A percentile compares a stretch with the other conserved stretches of the same genome.
Evolutionary conservation across 2,113 vertebrate genomes (phyloP).

Genomic region (Rhabdomys dilectus): DNA sequence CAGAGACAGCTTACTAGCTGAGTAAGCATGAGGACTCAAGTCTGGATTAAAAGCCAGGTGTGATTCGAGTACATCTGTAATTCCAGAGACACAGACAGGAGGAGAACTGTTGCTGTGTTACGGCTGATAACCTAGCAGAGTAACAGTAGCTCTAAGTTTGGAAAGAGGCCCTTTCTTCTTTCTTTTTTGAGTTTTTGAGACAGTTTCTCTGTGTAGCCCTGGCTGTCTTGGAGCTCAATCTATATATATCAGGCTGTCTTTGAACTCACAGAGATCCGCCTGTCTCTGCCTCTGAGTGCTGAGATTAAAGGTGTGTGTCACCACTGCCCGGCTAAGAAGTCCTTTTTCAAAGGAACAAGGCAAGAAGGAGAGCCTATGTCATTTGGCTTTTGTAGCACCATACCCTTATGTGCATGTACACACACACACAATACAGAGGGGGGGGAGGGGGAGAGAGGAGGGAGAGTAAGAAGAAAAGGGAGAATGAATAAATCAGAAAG

Average conservation of each 20-base stretch:
- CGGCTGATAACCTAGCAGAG: neutral
- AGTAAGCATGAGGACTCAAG: neutral
- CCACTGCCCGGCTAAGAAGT: neutral
- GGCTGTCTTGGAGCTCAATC: neutral
- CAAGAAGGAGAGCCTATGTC: neutral
- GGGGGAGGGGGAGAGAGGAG: neutral
- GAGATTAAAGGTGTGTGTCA: neutral
- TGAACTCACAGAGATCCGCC: neutral
- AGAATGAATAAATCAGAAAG: neutral
- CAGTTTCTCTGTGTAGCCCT: neutral
- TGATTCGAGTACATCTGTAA: neutral
- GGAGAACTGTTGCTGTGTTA: neutral
- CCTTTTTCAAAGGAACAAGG: neutral
- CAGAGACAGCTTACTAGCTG: neutral
- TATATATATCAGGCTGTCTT: neutral
- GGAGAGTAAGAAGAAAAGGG: too few relatives aligned
- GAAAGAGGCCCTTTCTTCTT: neutral
- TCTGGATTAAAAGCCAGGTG: neutral
- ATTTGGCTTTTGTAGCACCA: neutral
- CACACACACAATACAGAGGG: neutral
- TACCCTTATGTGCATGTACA: neutral
- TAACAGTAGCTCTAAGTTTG: neutral
- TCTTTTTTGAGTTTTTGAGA: neutral
- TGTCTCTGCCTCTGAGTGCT: neutral
- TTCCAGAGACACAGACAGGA: neutral